A percentile compares a stretch with the other conserved stretches of the same genome.
Evolutionary conservation across 2,797 vertebrate genomes (phyloP).

Genomic region (Pipistrellus pygmaeus): DNA sequence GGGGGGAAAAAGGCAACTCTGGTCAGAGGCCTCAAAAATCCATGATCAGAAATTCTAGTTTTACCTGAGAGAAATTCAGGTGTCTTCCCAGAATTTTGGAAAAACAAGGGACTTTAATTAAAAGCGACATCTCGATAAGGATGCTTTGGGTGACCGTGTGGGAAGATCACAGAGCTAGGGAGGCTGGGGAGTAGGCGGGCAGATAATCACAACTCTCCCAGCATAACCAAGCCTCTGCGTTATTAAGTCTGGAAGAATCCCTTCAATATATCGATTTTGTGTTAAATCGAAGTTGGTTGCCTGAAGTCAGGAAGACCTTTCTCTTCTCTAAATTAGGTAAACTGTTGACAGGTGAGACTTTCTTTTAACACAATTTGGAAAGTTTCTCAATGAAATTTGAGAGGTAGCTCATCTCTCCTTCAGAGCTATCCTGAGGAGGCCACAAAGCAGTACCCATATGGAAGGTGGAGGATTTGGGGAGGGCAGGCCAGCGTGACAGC

Average conservation of each 20-base stretch:
- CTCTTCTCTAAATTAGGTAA: slow-evolving; percentile 67
- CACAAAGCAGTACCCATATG: background rate
- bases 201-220: background rate
- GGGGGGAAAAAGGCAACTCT: background rate
- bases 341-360: slow-evolving; percentile 54
- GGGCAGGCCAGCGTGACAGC: background rate
- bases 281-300: background rate
- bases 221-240: background rate
- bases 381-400: background rate
- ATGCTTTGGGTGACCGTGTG: background rate
- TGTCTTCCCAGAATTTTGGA: background rate
- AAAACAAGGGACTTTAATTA: slow-evolving; percentile 34
- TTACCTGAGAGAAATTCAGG: background rate
- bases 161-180: slow-evolving; percentile 13
- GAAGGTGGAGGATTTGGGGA: background rate
- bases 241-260: slow-evolving; percentile 26
- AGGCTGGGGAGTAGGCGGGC: background rate
- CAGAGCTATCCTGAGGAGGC: background rate
- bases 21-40: background rate
- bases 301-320: slow-evolving; percentile 62
- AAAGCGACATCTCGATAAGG: background rate
- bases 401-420: background rate
- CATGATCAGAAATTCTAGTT: slow-evolving; percentile 29
- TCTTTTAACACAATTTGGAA: slow-evolving; percentile 49
- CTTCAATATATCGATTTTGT: background rate